phyloP scores from a whole-genome alignment of 1,140 invertebrate species.

The Asobara japonica region DNA sequence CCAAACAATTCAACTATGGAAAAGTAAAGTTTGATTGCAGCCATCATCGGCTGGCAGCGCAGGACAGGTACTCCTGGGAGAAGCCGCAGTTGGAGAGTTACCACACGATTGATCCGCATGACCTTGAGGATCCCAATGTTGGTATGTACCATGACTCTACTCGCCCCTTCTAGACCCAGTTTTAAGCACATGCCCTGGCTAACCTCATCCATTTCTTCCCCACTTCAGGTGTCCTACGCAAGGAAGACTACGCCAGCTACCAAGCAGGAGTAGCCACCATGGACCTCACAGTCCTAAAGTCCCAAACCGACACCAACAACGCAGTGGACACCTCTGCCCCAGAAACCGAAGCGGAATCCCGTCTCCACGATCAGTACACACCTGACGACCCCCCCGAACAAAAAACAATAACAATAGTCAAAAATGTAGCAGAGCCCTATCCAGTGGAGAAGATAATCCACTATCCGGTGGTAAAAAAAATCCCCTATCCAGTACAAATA shows the following conservation, averaged over 20 bases:
- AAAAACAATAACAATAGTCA: constrained; percentile 65
- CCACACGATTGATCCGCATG: constrained; percentile 33
- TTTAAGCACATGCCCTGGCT: too few species aligned
- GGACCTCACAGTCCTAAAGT: constrained; percentile 29
- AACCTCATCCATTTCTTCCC: too few species aligned
- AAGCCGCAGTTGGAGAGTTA: constrained; percentile 27
- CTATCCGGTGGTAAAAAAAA: constrained; percentile 59
- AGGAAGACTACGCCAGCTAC: constrained; percentile 24
- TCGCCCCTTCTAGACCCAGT: too few species aligned
- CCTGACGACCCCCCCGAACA: constrained; percentile 59
- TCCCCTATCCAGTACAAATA: constrained; percentile 67
- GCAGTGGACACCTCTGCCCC: constrained; percentile 24
- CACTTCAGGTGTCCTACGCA: constrained; percentile 26
- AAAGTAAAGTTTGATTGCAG: constrained; percentile 24
- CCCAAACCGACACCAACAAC: not conserved
- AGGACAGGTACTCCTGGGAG: constrained; percentile 25
- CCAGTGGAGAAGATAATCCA: constrained; percentile 60
- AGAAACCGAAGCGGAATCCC: not conserved
- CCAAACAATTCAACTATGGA: not conserved
- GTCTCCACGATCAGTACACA: constrained; percentile 23
- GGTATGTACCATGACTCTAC: constrained; percentile 34
- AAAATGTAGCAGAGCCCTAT: constrained; percentile 60
- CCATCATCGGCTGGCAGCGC: constrained; percentile 3
- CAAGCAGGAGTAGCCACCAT: constrained; percentile 22
- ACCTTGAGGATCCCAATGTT: constrained; percentile 28